Evolutionary conservation across 2,888 invertebrate genomes (phyloP).

Genomic region (Dryocosmus kuriphilus): DNA sequence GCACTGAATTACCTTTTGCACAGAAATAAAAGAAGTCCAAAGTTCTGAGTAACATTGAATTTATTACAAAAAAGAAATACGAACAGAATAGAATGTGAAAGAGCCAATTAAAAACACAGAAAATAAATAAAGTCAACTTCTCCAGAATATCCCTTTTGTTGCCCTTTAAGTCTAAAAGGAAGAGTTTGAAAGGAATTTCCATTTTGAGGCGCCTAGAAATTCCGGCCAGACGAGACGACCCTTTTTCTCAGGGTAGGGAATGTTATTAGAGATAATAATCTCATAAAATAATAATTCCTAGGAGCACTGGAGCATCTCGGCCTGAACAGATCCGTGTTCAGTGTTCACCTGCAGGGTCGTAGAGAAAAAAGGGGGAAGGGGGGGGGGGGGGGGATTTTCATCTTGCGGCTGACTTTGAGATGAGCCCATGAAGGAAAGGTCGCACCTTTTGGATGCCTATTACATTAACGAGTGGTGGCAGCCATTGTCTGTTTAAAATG

Average conservation of each 20-base stretch:
- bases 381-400: conserved; percentile 48
- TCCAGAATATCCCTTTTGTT: conserved; percentile 24
- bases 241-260: conserved; percentile 50
- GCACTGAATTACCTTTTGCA: too few species aligned
- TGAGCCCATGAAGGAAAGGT: conserved; percentile 42
- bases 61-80: not conserved
- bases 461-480: conserved; percentile 75
- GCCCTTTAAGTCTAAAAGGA: not conserved
- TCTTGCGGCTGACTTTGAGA: conserved; percentile 53
- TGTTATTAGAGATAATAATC: conserved; percentile 77
- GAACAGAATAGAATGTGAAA: not conserved
- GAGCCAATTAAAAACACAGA: conserved; percentile 31
- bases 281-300: conserved; percentile 74
- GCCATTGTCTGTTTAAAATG: conserved; percentile 75
- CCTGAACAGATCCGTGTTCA: conserved; percentile 23
- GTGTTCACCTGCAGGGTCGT: conserved; percentile 44
- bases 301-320: conserved; percentile 47
- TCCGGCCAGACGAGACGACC: conserved; percentile 46
- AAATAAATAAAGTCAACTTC: conserved; percentile 48
- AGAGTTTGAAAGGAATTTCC: conserved; percentile 36
- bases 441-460: conserved; percentile 69
- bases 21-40: not conserved
- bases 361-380: not conserved
- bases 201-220: conserved; percentile 47
- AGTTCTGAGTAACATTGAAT: too few species aligned